Evolutionary conservation across 2,797 vertebrate genomes (phyloP), one percentile per base, ranked within the genome.

Genomic region (Rhinatrema bivittatum): DNA sequence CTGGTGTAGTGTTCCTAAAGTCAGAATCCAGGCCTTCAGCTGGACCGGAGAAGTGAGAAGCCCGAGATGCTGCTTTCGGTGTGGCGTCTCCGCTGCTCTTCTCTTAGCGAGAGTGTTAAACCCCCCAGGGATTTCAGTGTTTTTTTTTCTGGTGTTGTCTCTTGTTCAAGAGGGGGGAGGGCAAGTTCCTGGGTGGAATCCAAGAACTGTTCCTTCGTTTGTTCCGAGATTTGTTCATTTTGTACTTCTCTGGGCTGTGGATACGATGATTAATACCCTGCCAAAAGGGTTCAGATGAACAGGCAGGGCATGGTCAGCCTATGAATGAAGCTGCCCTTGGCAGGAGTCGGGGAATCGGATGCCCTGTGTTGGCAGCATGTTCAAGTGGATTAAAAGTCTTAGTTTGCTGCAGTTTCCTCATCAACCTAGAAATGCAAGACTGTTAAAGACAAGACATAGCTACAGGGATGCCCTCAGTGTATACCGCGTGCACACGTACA

Each of bases 221-320:
- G 62, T 74, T 76, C 68, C 54, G 70, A 53, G 46, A 32, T 64
- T 63, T 76, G 66, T 62, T 69, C 59, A 65, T 70, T 74, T 66
- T 68, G 69, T 68, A 49, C 50, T 57, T 62, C 19, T 19, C 52
- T 57, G 50, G 26, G 24, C 60, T 46, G 29, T 51, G 42, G 48
- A 66, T 53, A 51, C 32, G 41, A 53, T 60, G 42, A 29, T 43
- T 39, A 29, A 25, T 35, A 1, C 32, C 25, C 30, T 23, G 38
- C 67, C 55, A 62, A 53, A 55, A 20, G 24, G n/a, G 19, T 38
- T 48, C 36, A 18, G 25, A 51, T 30, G 27, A 14, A 29, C 56
- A 36, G 43, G 30, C 9, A 42, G 51, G 28, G 39, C n/a, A 20
- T 45, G 29, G 13, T 10, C 45, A 48, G 28, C 24, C 19, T 29